A percentile compares a stretch with the other conserved stretches of the same genome.
Conservation (phyloP, 2,888 invertebrate genomes). For the Cecidostiba fungosa region DNA sequence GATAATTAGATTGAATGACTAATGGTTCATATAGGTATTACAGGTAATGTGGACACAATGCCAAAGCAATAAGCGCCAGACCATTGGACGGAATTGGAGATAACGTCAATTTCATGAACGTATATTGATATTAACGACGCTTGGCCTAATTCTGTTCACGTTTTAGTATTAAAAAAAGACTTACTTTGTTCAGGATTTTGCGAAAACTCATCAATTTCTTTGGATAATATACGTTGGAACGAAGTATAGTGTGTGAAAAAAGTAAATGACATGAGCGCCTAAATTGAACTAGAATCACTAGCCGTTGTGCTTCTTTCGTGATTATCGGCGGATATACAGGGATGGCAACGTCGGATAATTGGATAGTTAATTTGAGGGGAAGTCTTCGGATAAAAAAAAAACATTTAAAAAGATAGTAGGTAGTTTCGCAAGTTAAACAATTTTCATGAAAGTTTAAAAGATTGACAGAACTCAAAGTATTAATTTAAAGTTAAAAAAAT, state of each 20-base stretch:
- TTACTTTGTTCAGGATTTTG: neutral
- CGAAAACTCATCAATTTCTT: neutral
- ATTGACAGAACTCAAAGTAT: neutral
- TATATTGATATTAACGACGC: neutral
- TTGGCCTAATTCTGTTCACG: neutral
- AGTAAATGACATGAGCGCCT: neutral
- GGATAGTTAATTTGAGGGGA: constrained; percentile 8
- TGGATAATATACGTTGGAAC: no score
- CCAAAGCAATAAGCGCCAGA: neutral
- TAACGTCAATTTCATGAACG: neutral
- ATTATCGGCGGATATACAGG: constrained; percentile 19
- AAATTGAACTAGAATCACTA: neutral
- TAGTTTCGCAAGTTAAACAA: neutral
- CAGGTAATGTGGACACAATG: constrained; percentile 3
- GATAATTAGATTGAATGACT: constrained; percentile 2
- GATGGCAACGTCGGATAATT: neutral
- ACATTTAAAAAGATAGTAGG: neutral
- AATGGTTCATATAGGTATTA: neutral
- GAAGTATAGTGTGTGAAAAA: neutral
- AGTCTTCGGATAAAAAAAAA: neutral
- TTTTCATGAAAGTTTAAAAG: neutral
- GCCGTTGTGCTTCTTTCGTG: neutral
- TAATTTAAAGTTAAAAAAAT: neutral
- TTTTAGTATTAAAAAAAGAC: neutral
- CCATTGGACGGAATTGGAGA: constrained; percentile 4